Percentiles rank a stretch among this genome's conserved stretches.
These are phyloP conservation scores for Pseudobourletiella spinata DNA, from an alignment of 1,140 invertebrate genomes.

Conservation along the genomic window DNA sequence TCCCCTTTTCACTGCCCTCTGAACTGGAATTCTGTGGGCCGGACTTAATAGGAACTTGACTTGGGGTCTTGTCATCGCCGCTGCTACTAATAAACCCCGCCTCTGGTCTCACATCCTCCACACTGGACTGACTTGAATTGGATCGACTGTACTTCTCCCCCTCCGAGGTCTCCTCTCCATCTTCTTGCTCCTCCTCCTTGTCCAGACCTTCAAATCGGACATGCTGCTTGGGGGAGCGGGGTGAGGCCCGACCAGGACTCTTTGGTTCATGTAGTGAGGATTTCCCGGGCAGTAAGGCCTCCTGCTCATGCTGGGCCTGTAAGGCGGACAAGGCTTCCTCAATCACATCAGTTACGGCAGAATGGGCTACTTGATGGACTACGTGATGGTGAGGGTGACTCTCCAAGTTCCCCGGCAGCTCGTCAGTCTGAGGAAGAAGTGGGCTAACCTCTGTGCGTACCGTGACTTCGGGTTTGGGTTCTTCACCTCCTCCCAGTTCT, in stretches of 20 bases:
- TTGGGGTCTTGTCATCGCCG: not conserved
- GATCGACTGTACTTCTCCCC: not conserved
- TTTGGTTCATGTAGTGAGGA: not conserved
- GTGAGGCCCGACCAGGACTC: not conserved
- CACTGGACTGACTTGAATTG: not conserved
- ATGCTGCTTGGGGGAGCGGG: not conserved
- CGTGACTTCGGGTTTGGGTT: too few species aligned
- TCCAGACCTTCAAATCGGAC: not conserved
- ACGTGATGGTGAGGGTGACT: too few species aligned
- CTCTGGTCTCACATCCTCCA: not conserved
- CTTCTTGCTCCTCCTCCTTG: not conserved
- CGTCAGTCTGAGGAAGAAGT: too few species aligned
- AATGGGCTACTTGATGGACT: not conserved
- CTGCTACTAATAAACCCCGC: too few species aligned
- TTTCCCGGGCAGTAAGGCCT: not conserved
- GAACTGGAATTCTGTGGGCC: too few species aligned
- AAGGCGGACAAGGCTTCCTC: constrained; percentile 20
- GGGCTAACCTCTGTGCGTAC: too few species aligned
- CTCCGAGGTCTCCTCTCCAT: not conserved
- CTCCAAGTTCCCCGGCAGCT: too few species aligned
- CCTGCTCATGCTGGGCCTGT: not conserved
- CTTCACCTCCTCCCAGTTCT: too few species aligned
- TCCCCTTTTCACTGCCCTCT: too few species aligned
- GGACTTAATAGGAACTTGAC: not conserved
- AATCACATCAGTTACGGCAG: constrained; percentile 23